Base-by-base conservation (phyloP, 2,888 invertebrate species). In the Drepanosiphum platanoidis region DNA sequence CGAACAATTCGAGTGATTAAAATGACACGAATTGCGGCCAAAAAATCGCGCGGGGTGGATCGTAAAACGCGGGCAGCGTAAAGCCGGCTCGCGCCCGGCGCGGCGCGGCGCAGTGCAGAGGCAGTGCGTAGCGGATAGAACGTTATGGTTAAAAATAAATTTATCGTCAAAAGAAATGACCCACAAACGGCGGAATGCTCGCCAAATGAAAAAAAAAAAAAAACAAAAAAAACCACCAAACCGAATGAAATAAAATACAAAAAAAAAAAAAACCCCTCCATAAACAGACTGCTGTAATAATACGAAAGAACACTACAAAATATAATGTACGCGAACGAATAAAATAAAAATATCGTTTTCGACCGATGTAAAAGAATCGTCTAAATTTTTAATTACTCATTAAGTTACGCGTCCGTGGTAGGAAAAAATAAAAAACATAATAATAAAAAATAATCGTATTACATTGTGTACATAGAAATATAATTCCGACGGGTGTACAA, bases 1-100 rank as follows among this genome's bases (percentile, higher is more conserved):
- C 68, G 22, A 81, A 81, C 81, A 71, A 71, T 81, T 71, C 81
- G n/a, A 71, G 71, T 81, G 81, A 81, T 71, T 81, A 81, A 81
- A 81, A 81, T 71, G 81, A 81, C 81, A 71, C 71, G 58, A 61
- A 71, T 71, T 61, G 70, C 0, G 81, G 71, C 52, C 70, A 71
- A 81, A 81, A 80, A 61, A 61, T n/a, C 70, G 39, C n/a, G 36
- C 30, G 36, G 70, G 80, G 68, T 70, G 58, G 80, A 70, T 80
- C 58, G 80, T 70, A 70, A 79, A 70, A 80, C 58, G 36, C 11
- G 22, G 32, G 4, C 3, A 9, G 22, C 32, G 22, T 32, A 68
- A 34, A n/a, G 79, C 70, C 11, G n/a, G n/a, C n/a, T n/a, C n/a
- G n/a, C n/a, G n/a, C n/a, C 39, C n/a, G 52, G 27, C 7, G 27